phyloP scores from a whole-genome alignment of 2,113 vertebrate genomes.

The Myotis lucifugus region DNA sequence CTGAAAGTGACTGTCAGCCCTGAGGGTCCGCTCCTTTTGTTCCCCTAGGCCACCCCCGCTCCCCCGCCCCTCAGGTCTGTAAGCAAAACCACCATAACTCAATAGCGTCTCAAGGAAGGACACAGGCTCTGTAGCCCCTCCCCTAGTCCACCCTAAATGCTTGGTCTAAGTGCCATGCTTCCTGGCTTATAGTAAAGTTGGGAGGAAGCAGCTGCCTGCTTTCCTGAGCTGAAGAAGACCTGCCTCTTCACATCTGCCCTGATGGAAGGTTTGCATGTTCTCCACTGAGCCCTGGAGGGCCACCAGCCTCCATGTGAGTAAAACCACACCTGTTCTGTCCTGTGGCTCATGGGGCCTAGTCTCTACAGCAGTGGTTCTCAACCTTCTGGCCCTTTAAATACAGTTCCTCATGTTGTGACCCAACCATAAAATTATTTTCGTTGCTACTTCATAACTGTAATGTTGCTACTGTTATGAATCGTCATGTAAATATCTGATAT shows the following conservation, averaged over 20 bases:
- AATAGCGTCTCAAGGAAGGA: not conserved
- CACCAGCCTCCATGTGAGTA: not conserved
- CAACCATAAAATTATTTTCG: too few relatives aligned
- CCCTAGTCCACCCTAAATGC: not conserved
- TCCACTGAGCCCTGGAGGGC: not conserved
- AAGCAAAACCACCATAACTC: not conserved
- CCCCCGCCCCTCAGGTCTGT: not conserved
- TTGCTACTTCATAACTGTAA: too few relatives aligned
- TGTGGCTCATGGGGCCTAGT: not conserved
- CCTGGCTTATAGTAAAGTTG: not conserved
- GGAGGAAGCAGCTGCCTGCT: not conserved
- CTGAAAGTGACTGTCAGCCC: not conserved
- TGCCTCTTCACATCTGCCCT: not conserved
- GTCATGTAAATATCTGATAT: too few relatives aligned
- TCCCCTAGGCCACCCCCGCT: not conserved
- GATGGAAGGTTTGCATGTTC: not conserved
- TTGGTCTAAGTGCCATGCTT: not conserved
- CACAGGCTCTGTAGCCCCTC: not conserved
- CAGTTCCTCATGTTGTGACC: too few relatives aligned
- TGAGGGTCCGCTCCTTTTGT: not conserved
- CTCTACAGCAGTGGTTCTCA: not conserved
- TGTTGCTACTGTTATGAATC: too few relatives aligned
- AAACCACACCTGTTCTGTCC: not conserved
- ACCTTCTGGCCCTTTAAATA: too few relatives aligned
- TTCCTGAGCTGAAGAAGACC: not conserved